Evolutionary conservation across 2,113 vertebrate genomes (phyloP).

Genomic region (Catharus minimus): DNA sequence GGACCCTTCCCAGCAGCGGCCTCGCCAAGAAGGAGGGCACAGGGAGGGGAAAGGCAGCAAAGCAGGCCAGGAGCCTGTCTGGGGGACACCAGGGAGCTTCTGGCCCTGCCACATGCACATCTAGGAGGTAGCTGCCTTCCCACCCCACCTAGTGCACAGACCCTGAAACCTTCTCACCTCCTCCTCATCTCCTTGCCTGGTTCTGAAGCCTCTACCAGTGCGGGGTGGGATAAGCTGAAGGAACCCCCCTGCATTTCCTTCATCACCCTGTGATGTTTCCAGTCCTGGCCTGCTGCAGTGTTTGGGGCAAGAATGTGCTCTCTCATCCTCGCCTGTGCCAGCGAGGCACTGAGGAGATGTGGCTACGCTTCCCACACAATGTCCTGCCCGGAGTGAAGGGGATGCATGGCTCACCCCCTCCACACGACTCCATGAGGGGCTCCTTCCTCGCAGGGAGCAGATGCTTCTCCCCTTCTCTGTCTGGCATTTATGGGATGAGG

Average conservation of each 20-base stretch:
- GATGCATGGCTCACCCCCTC: neutral
- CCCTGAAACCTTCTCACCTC: neutral
- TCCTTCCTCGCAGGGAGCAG: neutral
- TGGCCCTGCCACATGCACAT: rapidly evolving
- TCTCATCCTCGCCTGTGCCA: rapidly evolving
- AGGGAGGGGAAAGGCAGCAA: neutral
- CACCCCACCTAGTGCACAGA: neutral
- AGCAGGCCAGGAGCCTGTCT: neutral
- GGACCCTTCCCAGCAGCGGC: neutral
- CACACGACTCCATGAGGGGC: rapidly evolving
- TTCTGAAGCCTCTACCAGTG: neutral
- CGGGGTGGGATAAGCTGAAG: neutral
- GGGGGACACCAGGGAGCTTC: neutral
- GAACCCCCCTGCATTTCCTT: neutral
- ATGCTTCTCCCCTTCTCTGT: neutral
- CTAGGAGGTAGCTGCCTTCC: neutral
- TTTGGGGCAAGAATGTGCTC: neutral
- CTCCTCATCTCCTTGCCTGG: neutral
- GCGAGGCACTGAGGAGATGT: neutral
- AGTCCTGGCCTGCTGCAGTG: neutral
- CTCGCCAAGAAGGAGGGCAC: neutral
- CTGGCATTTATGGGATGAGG: neutral
- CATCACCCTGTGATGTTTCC: neutral
- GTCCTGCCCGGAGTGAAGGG: neutral
- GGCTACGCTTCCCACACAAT: rapidly evolving